Conservation (phyloP, 2,888 invertebrate species). For the Chloromyia formosa region DNA sequence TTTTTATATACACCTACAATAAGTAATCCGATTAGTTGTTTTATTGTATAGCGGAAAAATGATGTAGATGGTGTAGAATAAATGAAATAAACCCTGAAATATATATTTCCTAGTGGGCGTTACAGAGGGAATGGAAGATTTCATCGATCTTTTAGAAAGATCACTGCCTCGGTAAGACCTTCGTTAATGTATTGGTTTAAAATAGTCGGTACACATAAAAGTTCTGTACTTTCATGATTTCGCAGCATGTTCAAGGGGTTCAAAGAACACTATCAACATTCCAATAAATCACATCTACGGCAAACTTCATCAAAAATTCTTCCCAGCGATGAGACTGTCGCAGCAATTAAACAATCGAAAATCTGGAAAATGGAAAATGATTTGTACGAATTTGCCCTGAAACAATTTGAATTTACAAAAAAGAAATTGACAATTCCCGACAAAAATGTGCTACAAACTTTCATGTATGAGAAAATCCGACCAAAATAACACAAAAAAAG, state of each 20-base stretch:
- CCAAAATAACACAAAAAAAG: slow-evolving; percentile 74
- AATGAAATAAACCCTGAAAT: too few relatives aligned
- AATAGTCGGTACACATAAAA: neutral
- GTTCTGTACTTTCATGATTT: too few relatives aligned
- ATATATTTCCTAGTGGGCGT: slow-evolving; percentile 94
- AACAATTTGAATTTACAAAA: slow-evolving; percentile 88
- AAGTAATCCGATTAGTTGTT: too few relatives aligned
- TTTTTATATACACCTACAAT: too few relatives aligned
- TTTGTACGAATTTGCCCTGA: slow-evolving; percentile 89
- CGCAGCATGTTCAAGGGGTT: slow-evolving; percentile 68
- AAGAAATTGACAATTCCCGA: slow-evolving; percentile 75
- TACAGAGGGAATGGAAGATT: slow-evolving; percentile 93
- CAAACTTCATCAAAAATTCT: slow-evolving; percentile 91
- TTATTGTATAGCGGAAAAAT: too few relatives aligned
- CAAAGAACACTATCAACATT: slow-evolving; percentile 81
- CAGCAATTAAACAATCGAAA: slow-evolving; percentile 80
- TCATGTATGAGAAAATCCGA: slow-evolving; percentile 93
- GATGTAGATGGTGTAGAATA: too few relatives aligned
- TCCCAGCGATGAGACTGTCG: slow-evolving; percentile 82
- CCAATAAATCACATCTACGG: slow-evolving; percentile 92
- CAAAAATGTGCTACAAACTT: slow-evolving; percentile 75
- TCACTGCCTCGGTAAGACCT: slow-evolving; percentile 77
- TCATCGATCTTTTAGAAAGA: slow-evolving; percentile 87
- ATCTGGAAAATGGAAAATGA: slow-evolving; percentile 98
- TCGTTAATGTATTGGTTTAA: neutral